Conservation (phyloP, 30 jellyfish, hydroid and myxozoan species). For the Aurelia coerulea region DNA sequence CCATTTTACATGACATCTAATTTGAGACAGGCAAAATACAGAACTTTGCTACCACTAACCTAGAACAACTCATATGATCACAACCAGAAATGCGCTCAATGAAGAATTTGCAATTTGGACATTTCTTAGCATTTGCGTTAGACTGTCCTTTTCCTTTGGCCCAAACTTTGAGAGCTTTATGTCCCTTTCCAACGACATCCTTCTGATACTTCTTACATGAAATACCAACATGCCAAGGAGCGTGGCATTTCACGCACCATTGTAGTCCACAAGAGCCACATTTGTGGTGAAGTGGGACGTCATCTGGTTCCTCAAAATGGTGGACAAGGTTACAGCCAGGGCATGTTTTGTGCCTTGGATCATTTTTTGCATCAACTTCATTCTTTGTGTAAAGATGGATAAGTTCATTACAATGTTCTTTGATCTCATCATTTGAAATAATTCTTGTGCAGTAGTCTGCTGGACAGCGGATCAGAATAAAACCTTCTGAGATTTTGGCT, state of each 20-base stretch:
- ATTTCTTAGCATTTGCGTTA: conserved; percentile 79
- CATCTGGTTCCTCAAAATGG: conserved; percentile 29
- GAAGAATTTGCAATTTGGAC: conserved; percentile 83
- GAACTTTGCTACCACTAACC: conserved; percentile 30
- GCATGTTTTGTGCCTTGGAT: conserved; percentile 84
- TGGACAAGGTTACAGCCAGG: conserved; percentile 88
- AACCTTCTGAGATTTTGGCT: conserved; percentile 53
- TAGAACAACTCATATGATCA: conserved; percentile 87
- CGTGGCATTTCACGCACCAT: conserved; percentile 88
- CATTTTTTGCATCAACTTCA: conserved; percentile 68
- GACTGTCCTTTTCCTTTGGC: conserved; percentile 76
- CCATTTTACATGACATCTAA: background rate
- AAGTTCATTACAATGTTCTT: conserved; percentile 18
- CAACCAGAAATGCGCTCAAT: conserved; percentile 88
- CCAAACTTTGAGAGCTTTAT: conserved; percentile 82
- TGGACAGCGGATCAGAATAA: conserved; percentile 51
- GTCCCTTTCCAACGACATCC: conserved; percentile 80
- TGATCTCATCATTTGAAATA: conserved; percentile 45
- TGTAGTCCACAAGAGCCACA: conserved; percentile 62
- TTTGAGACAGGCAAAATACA: too few relatives aligned
- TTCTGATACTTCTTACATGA: conserved; percentile 71
- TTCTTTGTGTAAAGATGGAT: conserved; percentile 49
- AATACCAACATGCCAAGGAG: conserved; percentile 91
- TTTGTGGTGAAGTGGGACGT: conserved; percentile 48
- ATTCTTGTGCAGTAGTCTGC: conserved; percentile 51